Base-by-base conservation (phyloP, 1,140 invertebrate species). In the Bombus cullumanus region DNA sequence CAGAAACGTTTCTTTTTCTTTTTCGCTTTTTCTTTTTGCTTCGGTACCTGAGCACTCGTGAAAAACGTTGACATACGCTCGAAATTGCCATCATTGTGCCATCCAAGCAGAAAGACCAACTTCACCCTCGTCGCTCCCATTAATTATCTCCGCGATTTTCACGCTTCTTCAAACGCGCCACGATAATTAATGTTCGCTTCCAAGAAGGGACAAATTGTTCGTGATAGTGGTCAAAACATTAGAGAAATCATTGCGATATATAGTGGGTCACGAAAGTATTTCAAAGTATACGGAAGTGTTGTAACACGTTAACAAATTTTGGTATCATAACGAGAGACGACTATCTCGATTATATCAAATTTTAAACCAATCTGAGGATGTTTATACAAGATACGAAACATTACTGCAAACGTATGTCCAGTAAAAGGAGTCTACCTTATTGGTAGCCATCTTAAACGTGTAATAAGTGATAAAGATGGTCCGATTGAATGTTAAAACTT, bases 111-210 rank as follows among this genome's bases (percentile, higher is more conserved):
- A 81, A 71, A n/a, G 31, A 41, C 39, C 47, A 39, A 31, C 31
- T 28, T 15, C 43, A 31, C 71, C 39, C 62, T 41, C n/a, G 39
- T 47, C 28, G 71, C n/a, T 47, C 22, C 81, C 74, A 34, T 82
- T 47, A 75, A 82, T 82, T 82, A 82, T 62, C 62, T 47, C 69
- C n/a, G 25, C 28, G 72, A 74, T 75, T 82, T 82, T 31, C 72
- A 62, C 59, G 81, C 57, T 75, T 34, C 71, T 82, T 82, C 72
- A 73, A 62, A 74, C 53, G 80, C 57, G 12, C 74, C 25, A 73
- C 41, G n/a, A 81, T 82, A 82, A 82, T 82, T 82, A 76, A 75
- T 75, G 81, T 64, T 66, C 37, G 15, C 15, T 82, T 82, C 57
- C 57, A 59, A 22, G 72, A 47, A 37, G 22, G 31, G 43, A 37